Base-by-base conservation (phyloP, 2,797 vertebrate species). In the Huso huso region DNA sequence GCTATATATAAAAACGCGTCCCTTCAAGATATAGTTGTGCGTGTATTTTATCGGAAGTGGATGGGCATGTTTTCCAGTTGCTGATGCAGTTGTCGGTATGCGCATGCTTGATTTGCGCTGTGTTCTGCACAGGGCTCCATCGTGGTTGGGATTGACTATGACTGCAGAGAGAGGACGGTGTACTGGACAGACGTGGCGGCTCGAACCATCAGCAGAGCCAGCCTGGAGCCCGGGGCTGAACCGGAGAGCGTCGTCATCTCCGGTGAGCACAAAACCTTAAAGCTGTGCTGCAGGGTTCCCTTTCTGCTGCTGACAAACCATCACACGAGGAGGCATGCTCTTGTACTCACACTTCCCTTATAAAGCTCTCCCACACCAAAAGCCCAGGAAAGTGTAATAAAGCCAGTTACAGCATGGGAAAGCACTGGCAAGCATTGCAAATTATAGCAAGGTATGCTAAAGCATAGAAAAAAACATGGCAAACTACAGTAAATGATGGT, bases 141-240 rank as follows among this genome's bases (percentile, higher is more conserved):
- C 18, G 92, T 97, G 4, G 95, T 99, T 6, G 96, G 95, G 0
- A 87, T 99, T 0, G 94, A 94, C 78, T 92, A 93, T 0, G 95
- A 99, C 85, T 99, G 96, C 81, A 83, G 79, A 68, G 94, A 96
- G 64, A 94, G 82, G 78, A 89, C 82, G 58, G 87, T 98, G 11
- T 99, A 98, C 23, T 99, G 96, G 96, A 98, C 96, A 0, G 96
- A 99, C 2, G 85, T 98, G 61, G 94, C 94, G 0, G 94, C 92
- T 0, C 81, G 95, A 68, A 93, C 89, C 6, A 97, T 99, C 74
- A 98, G 81, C 81, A 85, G 95, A 64, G 92, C 90, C 0, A 83
- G 89, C 0, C 66, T 98, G 79, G 85, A 86, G 2, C 70, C 84
- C 0, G 95, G 95, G 10, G 86, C 94, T 0, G 95, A 98, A 78